Evolutionary conservation across 2,888 invertebrate genomes (phyloP).

Genomic region (Helicoverpa assulta): DNA sequence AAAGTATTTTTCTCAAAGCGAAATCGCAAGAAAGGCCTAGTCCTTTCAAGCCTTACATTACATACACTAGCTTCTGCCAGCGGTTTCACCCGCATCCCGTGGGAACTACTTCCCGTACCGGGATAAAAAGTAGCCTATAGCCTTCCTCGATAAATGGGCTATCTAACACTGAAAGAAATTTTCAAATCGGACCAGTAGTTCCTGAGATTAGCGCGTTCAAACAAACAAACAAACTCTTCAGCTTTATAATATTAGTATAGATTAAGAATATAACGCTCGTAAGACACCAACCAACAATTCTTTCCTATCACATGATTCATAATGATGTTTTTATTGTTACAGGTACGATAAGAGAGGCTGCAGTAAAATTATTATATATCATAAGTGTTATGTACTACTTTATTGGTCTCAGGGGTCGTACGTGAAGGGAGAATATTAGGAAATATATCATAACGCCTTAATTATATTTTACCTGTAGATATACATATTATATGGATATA

Average conservation of each 20-base stretch:
- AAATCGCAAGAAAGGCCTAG: too few relatives aligned
- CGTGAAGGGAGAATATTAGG: background rate
- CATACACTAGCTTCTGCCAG: too few relatives aligned
- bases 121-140: too few relatives aligned
- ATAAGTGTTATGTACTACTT: slow-evolving; percentile 40
- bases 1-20: too few relatives aligned
- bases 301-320: slow-evolving; percentile 59
- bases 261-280: slow-evolving; percentile 26
- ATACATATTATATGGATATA: background rate
- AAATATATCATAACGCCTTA: background rate
- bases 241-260: background rate
- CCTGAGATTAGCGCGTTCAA: too few relatives aligned
- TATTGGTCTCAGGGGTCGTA: slow-evolving; percentile 2
- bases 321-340: slow-evolving; percentile 64
- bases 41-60: too few relatives aligned
- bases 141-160: too few relatives aligned
- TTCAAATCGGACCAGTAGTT: too few relatives aligned
- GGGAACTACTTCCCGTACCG: too few relatives aligned
- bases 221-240: too few relatives aligned
- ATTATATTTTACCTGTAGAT: background rate
- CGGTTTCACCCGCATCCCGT: too few relatives aligned
- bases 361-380: slow-evolving; percentile 46
- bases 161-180: too few relatives aligned
- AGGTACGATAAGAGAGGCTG: slow-evolving; percentile 57
- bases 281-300: slow-evolving; percentile 26